Evolutionary conservation across 2,797 vertebrate species (phyloP).

Genomic region (Hephaestus fuliginosus): DNA sequence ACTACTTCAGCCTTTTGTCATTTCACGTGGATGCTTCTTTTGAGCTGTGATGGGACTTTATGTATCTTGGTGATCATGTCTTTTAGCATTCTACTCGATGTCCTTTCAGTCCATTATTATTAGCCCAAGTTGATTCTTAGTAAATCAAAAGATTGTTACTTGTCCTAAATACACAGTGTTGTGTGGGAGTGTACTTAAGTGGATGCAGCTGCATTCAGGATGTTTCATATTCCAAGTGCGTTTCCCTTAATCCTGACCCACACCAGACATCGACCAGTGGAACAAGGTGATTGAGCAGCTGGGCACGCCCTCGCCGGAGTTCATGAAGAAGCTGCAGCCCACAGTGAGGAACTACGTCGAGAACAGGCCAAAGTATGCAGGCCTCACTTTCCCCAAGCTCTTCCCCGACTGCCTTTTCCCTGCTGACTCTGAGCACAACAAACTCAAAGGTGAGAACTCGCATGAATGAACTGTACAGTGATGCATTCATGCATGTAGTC

Average conservation of each 20-base stretch:
- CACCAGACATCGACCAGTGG: conserved; percentile 99
- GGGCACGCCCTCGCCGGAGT: conserved; percentile 95
- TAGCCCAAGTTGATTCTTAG: background rate
- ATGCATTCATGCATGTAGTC: background rate
- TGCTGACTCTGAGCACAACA: conserved; percentile 99
- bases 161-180: background rate
- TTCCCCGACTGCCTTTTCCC: conserved; percentile 99
- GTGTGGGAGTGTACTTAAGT: background rate
- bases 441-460: conserved; percentile 94
- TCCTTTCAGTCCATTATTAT: background rate
- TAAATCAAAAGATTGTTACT: background rate
- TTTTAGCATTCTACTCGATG: background rate
- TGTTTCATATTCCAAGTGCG: conserved; percentile 40
- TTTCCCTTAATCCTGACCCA: conserved; percentile 87
- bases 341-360: conserved; percentile 99
- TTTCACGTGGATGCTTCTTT: conserved; percentile 5
- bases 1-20: background rate
- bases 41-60: background rate
- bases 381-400: conserved; percentile 98
- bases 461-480: background rate
- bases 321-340: conserved; percentile 99
- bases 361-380: conserved; percentile 98
- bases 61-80: background rate
- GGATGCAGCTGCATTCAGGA: background rate
- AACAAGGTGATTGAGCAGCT: conserved; percentile 99